Evolutionary conservation across 35 echinoderm and acorn worm species (phyloP), one percentile per base, ranked within the genome.

Genomic region (Ophiothrix spiculata): DNA sequence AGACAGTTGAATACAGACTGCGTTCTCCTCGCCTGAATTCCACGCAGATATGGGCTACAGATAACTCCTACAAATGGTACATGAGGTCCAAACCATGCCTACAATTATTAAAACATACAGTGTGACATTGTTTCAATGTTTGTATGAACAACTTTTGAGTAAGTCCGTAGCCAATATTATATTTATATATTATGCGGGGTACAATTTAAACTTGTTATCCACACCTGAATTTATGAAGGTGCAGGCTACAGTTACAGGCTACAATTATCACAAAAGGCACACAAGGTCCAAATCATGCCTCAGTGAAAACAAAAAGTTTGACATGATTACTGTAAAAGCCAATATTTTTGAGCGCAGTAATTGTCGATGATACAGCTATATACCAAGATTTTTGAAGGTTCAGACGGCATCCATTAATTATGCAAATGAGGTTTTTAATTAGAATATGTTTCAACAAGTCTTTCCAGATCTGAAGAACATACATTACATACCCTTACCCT

Each of bases 1-100:
- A 69, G 60, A 25, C 60, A 69, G 2, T 69, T 69, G 60, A 69
- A 69, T 69, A 69, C 60, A 69, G 60, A 69, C 8, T 69, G 60
- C 6, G 23, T 28, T 25, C 25, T 4, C 8, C 25, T 10, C 17
- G 60, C 4, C 4, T 69, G 60, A 28, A 69, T 4, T 12, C 60
- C 60, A 12, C 60, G 4, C 10, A 69, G 60, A 28, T 69, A 69
- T 10, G 60, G 60, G 29, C 60, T 69, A 1, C 17, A 15, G 17
- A 69, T 69, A 25, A 69, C 60, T 10, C 60, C 60, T 69, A 69
- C 60, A n/a, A 12, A 10, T 25, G 60, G 25, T 2, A 69, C 10
- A 10, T 15, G 8, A 2, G 25, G 60, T 15, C 60, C 60, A n/a
- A 69, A 69, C 60, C 60, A 69, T 15, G 60, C 60, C 60, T 69